Percentiles rank a stretch among this genome's conserved stretches.
These are phyloP conservation scores for Tonatia bakeri DNA, from an alignment of 2,113 vertebrate genomes.

Conservation along the genomic window DNA sequence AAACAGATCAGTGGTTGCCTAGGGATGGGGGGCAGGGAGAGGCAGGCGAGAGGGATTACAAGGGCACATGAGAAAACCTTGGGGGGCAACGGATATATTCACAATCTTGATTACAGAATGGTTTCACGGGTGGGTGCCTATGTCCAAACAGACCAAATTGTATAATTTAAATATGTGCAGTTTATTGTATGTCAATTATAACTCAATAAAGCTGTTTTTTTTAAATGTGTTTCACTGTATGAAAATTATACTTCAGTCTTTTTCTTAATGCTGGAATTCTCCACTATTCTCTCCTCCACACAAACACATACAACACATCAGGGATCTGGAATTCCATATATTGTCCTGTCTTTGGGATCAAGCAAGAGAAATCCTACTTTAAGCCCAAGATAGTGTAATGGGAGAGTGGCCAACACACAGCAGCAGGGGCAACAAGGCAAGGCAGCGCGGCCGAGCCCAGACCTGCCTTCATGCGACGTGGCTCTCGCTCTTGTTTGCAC, in stretches of 20 bases:
- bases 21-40: background rate
- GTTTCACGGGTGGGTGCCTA: background rate
- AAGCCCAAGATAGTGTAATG: background rate
- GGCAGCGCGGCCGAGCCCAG: background rate
- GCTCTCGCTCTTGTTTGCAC: background rate
- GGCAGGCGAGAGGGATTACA: background rate
- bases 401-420: background rate
- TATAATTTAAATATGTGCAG: background rate
- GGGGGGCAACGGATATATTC: background rate
- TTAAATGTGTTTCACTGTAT: background rate
- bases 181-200: slow-evolving; percentile 28
- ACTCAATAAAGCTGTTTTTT: slow-evolving; percentile 2
- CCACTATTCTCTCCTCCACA: background rate
- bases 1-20: background rate
- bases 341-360: background rate
- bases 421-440: background rate
- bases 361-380: background rate
- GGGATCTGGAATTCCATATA: background rate
- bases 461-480: slow-evolving; percentile 32
- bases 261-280: background rate
- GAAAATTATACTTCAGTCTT: background rate
- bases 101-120: background rate
- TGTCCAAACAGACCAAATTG: slow-evolving; percentile 30
- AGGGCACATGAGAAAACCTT: background rate
- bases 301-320: background rate